Percentiles rank a stretch among this genome's conserved stretches.
Conservation (phyloP, 2,113 vertebrate species). For the Uria lomvia region DNA sequence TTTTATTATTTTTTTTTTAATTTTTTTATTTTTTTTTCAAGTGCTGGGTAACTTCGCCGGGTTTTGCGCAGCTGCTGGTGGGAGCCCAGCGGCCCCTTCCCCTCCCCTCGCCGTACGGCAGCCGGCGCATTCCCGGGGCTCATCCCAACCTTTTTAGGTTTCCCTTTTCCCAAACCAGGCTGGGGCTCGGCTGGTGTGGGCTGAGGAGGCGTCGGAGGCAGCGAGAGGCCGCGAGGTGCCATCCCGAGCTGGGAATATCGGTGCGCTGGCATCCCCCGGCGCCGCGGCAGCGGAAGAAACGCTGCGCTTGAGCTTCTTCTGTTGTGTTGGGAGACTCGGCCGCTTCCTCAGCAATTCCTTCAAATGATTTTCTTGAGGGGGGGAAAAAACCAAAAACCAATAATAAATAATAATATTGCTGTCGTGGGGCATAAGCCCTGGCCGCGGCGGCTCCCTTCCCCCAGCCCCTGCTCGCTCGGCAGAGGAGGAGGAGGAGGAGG, state of each 20-base stretch:
- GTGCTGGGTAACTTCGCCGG: background rate
- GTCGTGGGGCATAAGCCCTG: accelerated
- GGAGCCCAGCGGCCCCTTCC: background rate
- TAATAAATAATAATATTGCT: background rate
- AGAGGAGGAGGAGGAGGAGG: background rate
- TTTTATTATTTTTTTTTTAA: no score
- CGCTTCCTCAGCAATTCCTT: background rate
- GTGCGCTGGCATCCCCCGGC: background rate
- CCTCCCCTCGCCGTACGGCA: background rate
- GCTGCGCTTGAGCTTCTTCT: background rate
- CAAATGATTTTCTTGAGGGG: background rate
- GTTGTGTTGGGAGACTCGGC: background rate
- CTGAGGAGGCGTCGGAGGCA: background rate
- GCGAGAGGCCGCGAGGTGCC: background rate
- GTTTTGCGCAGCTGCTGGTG: no score
- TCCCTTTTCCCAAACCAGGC: background rate
- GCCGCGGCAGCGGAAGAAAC: no score
- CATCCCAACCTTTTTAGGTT: background rate
- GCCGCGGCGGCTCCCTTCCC: background rate
- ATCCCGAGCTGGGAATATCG: background rate
- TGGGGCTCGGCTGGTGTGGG: background rate
- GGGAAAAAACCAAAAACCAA: background rate
- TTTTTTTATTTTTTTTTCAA: background rate
- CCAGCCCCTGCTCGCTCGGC: background rate
- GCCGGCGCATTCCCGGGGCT: background rate